Evolutionary conservation across 2,888 invertebrate genomes (phyloP), one percentile per base, ranked within the genome.

Genomic region (Cataglyphis albicans): DNA sequence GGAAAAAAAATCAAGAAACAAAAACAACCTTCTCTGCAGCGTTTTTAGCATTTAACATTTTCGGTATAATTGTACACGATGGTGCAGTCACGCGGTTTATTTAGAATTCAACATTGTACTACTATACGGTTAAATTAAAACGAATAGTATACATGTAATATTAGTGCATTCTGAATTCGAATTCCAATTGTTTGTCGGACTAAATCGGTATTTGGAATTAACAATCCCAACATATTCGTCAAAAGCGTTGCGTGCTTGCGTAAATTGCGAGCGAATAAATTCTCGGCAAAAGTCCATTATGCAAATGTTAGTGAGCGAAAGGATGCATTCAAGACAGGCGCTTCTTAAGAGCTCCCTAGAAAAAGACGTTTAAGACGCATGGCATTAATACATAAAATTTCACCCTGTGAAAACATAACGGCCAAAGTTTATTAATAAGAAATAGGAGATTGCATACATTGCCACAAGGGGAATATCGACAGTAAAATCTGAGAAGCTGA

Each of bases 31-130:
- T 75, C 81, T 55, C 59, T 29, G 32, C 29, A 64, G 21, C 12
- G 12, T 63, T 52, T 48, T 52, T 78, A 82, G 61, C 55, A 67
- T 87, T 87, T 82, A 68, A 73, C 25, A 65, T 78, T 84, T 83
- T 61, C 61, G 48, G 32, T 48, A 59, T 61, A 83, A 84, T 82
- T 70, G 32, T 73, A 83, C 78, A 80, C 83, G 73, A 86, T 83
- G 74, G 74, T 63, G 18, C n/a, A 9, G 10, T 21, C n/a, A 68
- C 21, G n/a, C 15, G 32, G 10, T 65, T 63, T 52, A 73, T 57
- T 29, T 32, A 15, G 52, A n/a, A 48, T 38, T 48, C 48, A 29
- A 41, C 21, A 32, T 55, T 63, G n/a, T 15, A 38, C 15, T 74
- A 78, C 4, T 35, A 55, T 59, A n/a, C n/a, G 1, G 59, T 52